phyloP scores from a whole-genome alignment of 2,797 vertebrate species.

The Epinephelus awoara region DNA sequence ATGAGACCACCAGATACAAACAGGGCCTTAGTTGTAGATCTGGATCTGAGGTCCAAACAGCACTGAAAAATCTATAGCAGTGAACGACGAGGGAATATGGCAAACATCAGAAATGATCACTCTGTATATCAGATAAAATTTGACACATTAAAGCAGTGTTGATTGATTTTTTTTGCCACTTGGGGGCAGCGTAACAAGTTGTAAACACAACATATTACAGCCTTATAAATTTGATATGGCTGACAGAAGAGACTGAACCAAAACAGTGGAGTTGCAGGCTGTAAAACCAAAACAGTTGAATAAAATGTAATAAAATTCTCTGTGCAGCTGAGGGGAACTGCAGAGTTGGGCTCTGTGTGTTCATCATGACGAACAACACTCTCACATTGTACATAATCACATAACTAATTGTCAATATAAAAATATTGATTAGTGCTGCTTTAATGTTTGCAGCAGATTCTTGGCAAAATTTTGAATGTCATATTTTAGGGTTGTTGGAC shows the following conservation, averaged over 20 bases:
- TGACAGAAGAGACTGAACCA: neutral
- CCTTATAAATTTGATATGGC: too few relatives aligned
- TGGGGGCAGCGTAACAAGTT: too few relatives aligned
- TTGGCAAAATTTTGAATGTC: conserved; percentile 2
- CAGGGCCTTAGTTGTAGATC: too few relatives aligned
- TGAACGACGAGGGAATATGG: too few relatives aligned
- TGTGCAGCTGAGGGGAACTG: neutral
- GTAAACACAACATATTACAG: too few relatives aligned
- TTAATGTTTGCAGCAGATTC: neutral
- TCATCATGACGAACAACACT: neutral
- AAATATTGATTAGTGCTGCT: neutral
- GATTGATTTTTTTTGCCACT: too few relatives aligned
- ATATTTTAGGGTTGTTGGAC: conserved; percentile 6
- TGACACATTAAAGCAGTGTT: neutral
- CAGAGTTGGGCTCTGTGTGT: neutral
- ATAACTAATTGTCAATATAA: neutral
- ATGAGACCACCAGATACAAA: too few relatives aligned
- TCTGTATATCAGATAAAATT: too few relatives aligned
- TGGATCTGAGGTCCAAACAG: too few relatives aligned
- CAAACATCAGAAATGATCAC: too few relatives aligned
- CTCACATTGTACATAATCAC: neutral
- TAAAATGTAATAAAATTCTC: neutral
- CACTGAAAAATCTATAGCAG: too few relatives aligned
- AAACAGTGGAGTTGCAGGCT: neutral
- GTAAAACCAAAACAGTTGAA: neutral